Base-by-base conservation (phyloP, 2,113 vertebrate species). In the Pomatorhinus ruficollis region DNA sequence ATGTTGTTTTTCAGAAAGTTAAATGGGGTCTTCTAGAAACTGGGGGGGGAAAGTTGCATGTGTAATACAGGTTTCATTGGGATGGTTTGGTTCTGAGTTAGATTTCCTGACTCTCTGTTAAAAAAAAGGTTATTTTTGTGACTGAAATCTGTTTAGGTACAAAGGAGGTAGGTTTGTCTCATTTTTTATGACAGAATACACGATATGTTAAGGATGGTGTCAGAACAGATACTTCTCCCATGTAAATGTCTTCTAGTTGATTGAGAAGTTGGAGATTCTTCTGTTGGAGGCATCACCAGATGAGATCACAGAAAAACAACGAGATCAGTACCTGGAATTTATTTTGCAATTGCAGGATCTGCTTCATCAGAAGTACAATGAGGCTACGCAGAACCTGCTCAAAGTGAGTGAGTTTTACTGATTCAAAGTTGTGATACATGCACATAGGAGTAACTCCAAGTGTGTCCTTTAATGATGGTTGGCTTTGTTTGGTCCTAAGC, bases 341-440 rank as follows among this genome's bases (percentile, higher is more conserved):
- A 96, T 99, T 80, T 69, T 96, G 33, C 92, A 96, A 8, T 50
- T 99, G 59, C 98, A 98, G 93, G 92, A 91, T 39, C 94, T 99
- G 14, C 98, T 99, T 90, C 97, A 98, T 10, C 71, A 47, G 16
- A 99, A 99, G 93, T 98, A 98, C 64, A 90, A 97, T 14, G 84
- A 75, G 18, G 98, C 97, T 54, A 98, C 98, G 4, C 98, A 98
- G 82, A 96, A 98, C 33, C 97, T 99, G 30, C 98, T 99, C 23
- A 98, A 98, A 97, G 99, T 99, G 96, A 85, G 95, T 69, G n/a
- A n/a, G 24, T n/a, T 30, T n/a, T 63, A 6, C 6, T 52, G 1
- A 22, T 91, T 82, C 3, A 3, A 21, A 42, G 17, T 1, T 54
- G 22, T 66, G 69, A 52, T 27, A 8, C 4, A 15, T 3, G 66